These are phyloP conservation scores for Oenanthe oenanthe DNA, from an alignment of 2,113 vertebrate genomes.

Conservation along the genomic window DNA sequence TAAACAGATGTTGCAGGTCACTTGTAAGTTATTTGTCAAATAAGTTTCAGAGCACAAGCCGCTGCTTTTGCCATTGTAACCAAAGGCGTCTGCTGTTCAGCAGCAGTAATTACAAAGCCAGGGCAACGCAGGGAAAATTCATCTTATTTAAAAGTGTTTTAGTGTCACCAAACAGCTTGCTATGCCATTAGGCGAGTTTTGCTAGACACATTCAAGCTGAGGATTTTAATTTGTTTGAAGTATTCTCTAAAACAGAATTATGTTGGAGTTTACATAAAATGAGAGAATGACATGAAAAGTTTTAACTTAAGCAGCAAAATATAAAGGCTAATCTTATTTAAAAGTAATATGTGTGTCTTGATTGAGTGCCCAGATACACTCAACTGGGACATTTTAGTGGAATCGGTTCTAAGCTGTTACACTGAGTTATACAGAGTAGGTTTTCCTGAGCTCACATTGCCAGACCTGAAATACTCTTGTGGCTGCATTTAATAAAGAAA, in stretches of 20 bases:
- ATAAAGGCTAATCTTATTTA: constrained; percentile 87
- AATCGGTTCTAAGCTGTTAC: constrained; percentile 80
- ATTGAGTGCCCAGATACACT: constrained; percentile 83
- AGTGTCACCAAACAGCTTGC: constrained; percentile 72
- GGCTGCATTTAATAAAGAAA: constrained; percentile 89
- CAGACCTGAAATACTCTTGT: constrained; percentile 86
- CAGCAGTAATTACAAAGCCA: constrained; percentile 74
- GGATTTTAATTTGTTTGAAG: constrained; percentile 84
- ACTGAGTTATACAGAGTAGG: constrained; percentile 79
- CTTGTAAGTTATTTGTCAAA: constrained; percentile 59
- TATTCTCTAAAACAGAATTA: constrained; percentile 81
- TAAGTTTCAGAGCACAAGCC: constrained; percentile 38
- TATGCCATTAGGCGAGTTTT: constrained; percentile 71
- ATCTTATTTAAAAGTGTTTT: constrained; percentile 77
- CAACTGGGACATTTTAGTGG: constrained; percentile 83
- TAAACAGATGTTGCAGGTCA: constrained; percentile 57
- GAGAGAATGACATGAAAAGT: constrained; percentile 87
- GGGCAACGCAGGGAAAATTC: constrained; percentile 71
- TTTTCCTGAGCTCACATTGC: constrained; percentile 80
- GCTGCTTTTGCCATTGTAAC: constrained; percentile 68
- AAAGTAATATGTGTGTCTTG: constrained; percentile 86
- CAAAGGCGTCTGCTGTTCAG: constrained; percentile 18
- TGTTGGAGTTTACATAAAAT: constrained; percentile 83
- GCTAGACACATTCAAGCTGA: constrained; percentile 75
- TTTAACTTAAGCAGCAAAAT: constrained; percentile 88